These are phyloP conservation scores for Larimichthys polyactis DNA, from an alignment of 2,113 vertebrate species.

Conservation along the genomic window DNA sequence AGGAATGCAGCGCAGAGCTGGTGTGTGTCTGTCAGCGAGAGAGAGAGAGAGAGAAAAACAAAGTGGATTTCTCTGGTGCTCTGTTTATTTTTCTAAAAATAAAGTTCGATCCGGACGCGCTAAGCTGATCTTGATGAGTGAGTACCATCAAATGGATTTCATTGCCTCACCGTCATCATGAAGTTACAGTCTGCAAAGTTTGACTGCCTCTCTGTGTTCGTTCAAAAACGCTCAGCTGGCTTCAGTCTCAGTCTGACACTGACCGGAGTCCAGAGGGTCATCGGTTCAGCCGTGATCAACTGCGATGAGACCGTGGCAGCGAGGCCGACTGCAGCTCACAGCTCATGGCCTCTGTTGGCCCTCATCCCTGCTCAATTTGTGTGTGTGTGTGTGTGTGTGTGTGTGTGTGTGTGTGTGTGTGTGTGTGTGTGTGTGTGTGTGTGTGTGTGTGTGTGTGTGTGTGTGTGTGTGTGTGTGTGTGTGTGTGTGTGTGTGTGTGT, in stretches of 20 bases:
- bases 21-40: background rate
- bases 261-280: background rate
- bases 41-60: background rate
- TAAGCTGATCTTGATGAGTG: background rate
- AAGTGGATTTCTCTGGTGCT: background rate
- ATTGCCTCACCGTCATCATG: background rate
- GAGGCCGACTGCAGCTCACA: slow-evolving; percentile 18
- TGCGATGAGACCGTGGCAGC: background rate
- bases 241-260: background rate
- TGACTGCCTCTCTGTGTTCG: too few relatives aligned
- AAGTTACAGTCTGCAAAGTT: background rate
- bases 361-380: background rate
- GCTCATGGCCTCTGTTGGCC: slow-evolving; percentile 12
- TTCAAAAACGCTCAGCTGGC: too few relatives aligned
- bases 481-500: background rate
- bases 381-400: too few relatives aligned
- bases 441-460: too few relatives aligned
- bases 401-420: too few relatives aligned
- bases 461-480: too few relatives aligned
- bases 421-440: too few relatives aligned
- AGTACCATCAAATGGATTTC: background rate
- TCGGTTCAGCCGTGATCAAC: background rate
- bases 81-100: background rate
- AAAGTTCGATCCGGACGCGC: background rate
- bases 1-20: background rate